Percentiles rank a stretch among this genome's conserved stretches.
These are phyloP conservation scores for Dryobates pubescens DNA, from an alignment of 2,797 vertebrate species.

Conservation along the genomic window DNA sequence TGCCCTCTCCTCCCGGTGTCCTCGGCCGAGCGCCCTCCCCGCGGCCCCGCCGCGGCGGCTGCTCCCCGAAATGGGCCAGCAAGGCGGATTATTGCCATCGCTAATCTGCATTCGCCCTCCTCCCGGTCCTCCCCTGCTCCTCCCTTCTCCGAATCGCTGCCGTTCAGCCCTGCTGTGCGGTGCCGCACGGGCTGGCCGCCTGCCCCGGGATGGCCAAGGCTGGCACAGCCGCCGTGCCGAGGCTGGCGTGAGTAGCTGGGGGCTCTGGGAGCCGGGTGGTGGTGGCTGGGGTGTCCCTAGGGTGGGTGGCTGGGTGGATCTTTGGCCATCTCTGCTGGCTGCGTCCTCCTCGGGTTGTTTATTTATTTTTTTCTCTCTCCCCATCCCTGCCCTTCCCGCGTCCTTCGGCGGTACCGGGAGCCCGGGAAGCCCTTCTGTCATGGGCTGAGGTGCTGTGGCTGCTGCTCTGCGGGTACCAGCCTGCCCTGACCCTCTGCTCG, in stretches of 20 bases:
- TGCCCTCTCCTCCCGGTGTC: neutral
- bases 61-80: neutral
- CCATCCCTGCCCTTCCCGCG: constrained; percentile 37
- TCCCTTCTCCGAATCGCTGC: constrained; percentile 1
- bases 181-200: neutral
- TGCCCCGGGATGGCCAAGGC: fast-evolving
- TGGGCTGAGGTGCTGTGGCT: neutral
- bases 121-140: constrained; percentile 2
- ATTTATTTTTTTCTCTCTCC: neutral
- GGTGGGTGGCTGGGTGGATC: neutral
- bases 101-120: constrained; percentile 56
- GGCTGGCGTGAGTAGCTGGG: constrained; percentile 10
- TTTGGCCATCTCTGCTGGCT: neutral
- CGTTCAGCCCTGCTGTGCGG: neutral
- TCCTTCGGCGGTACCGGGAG: neutral
- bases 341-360: neutral
- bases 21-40: neutral
- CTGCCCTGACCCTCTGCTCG: neutral
- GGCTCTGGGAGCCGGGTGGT: neutral
- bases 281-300: neutral
- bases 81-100: neutral
- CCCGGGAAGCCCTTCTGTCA: neutral
- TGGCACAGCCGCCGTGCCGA: fast-evolving
- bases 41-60: neutral
- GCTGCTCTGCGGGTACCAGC: neutral